A percentile compares a stretch with the other conserved stretches of the same genome.
Evolutionary conservation across 1,140 invertebrate species (phyloP).

Genomic region (Orius laevigatus): DNA sequence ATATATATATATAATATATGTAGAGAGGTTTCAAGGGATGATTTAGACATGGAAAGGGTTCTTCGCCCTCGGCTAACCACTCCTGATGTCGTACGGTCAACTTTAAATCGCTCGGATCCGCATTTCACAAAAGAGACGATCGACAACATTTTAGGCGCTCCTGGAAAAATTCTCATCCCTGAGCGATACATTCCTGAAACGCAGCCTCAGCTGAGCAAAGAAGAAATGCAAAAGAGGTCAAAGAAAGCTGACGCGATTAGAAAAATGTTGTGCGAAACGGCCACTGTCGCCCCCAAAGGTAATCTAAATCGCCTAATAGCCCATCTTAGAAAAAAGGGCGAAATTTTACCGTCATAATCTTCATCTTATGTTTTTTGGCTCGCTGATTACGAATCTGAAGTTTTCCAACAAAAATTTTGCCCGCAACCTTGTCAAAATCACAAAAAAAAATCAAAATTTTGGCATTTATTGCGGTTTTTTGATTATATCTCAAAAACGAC

Average conservation of each 20-base stretch:
- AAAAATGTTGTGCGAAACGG: slow-evolving; percentile 67
- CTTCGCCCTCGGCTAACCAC: slow-evolving; percentile 44
- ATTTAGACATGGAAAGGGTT: slow-evolving; percentile 70
- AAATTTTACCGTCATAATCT: no score
- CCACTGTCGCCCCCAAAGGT: slow-evolving; percentile 12
- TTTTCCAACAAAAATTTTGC: no score
- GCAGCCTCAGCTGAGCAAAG: slow-evolving; percentile 56
- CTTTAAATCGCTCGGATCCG: slow-evolving; percentile 41
- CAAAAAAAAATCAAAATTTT: no score
- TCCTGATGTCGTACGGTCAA: slow-evolving; percentile 71
- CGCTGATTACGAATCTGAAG: no score
- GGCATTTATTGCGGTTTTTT: no score
- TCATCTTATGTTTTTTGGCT: no score
- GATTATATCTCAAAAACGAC: no score
- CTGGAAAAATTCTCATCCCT: slow-evolving; percentile 79
- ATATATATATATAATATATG: slow-evolving; percentile 6
- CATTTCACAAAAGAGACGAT: slow-evolving; percentile 62
- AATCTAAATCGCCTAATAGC: slow-evolving; percentile 5
- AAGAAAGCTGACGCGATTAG: slow-evolving; percentile 82
- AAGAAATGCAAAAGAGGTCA: slow-evolving; percentile 61
- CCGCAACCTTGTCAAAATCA: no score
- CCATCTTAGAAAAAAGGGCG: no score
- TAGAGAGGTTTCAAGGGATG: slow-evolving; percentile 50
- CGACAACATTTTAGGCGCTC: slow-evolving; percentile 64
- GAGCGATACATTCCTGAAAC: slow-evolving; percentile 82